These are phyloP conservation scores for Lasius fuliginosus DNA, from an alignment of 2,888 invertebrate species.

Conservation along the genomic window DNA sequence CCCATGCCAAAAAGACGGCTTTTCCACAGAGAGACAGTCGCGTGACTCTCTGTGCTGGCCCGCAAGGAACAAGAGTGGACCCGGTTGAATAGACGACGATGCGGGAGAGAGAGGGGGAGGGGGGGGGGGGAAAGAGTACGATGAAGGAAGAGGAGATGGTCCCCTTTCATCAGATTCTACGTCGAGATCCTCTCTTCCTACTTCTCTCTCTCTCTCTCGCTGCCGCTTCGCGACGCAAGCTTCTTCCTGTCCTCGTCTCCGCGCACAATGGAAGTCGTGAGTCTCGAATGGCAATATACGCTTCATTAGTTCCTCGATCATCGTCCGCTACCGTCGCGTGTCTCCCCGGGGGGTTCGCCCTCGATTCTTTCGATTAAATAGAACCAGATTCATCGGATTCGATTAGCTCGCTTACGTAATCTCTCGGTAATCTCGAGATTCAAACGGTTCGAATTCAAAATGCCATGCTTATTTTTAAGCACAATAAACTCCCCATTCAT, in stretches of 20 bases:
- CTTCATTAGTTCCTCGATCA: slow-evolving; percentile 72
- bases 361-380: slow-evolving; percentile 71
- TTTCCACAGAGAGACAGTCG: slow-evolving; percentile 53
- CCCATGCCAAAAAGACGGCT: slow-evolving; percentile 63
- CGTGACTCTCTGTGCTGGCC: slow-evolving; percentile 46
- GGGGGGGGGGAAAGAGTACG: slow-evolving; percentile 46
- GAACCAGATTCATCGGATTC: slow-evolving; percentile 66
- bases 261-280: slow-evolving; percentile 72
- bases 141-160: slow-evolving; percentile 19
- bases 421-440: slow-evolving; percentile 70
- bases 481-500: neutral
- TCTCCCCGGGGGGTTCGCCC: slow-evolving; percentile 2
- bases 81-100: slow-evolving; percentile 62
- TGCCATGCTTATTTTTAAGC: slow-evolving; percentile 51
- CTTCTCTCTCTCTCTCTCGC: slow-evolving; percentile 53
- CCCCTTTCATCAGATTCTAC: slow-evolving; percentile 58
- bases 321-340: slow-evolving; percentile 28
- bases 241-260: slow-evolving; percentile 52
- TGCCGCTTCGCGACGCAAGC: slow-evolving; percentile 12
- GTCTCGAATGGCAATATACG: slow-evolving; percentile 71
- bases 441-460: slow-evolving; percentile 38
- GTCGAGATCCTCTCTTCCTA: slow-evolving; percentile 37
- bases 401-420: slow-evolving; percentile 76
- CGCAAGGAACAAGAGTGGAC: slow-evolving; percentile 48
- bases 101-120: neutral